Evolutionary conservation across 1,140 invertebrate genomes (phyloP), one percentile per base, ranked within the genome.

Genomic region (Neotoxoptera formosana): DNA sequence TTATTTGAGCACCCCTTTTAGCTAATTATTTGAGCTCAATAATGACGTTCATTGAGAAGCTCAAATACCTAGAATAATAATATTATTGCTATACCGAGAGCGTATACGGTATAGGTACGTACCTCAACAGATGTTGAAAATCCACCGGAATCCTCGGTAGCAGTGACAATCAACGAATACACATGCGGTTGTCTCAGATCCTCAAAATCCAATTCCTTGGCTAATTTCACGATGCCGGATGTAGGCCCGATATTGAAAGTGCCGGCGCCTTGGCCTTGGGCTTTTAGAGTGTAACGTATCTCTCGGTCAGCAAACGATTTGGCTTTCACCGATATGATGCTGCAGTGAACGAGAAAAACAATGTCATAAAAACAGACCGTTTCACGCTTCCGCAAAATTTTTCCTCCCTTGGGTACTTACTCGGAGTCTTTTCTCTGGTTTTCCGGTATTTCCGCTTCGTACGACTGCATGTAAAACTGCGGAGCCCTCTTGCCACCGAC

Each of bases 361-460:
- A 6, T 41, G n/a, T n/a, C n/a, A 41, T 41, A 41, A 41, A 41
- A 41, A 41, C 41, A 41, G 4, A 41, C 41, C 4, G 41, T 41
- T 4, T 41, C 41, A 4, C 4, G 1, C 4, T 41, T 41, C 41
- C 41, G 1, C 41, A 2, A 41, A 41, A 41, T 2, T 41, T 41
- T 41, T 41, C 41, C 41, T 41, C 41, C 4, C 41, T 4, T 2
- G 41, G 4, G 41, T 86, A 96, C 97, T 97, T 96, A 99, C 98
- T 99, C 98, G 45, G 98, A 98, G 95, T 99, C 98, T 95, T 99
- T 99, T 95, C 98, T 98, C 95, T 99, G 98, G 95, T 99, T 99
- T 95, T 99, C 98, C 2, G 98, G 98, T 94, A 99, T 99, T 95
- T 98, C 98, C 0, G 98, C 98, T 95, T 98, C 98, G 95, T 99